Evolutionary conservation across 2,888 invertebrate species (phyloP), one percentile per base, ranked within the genome.

Genomic region (Andrena hattorfiana): DNA sequence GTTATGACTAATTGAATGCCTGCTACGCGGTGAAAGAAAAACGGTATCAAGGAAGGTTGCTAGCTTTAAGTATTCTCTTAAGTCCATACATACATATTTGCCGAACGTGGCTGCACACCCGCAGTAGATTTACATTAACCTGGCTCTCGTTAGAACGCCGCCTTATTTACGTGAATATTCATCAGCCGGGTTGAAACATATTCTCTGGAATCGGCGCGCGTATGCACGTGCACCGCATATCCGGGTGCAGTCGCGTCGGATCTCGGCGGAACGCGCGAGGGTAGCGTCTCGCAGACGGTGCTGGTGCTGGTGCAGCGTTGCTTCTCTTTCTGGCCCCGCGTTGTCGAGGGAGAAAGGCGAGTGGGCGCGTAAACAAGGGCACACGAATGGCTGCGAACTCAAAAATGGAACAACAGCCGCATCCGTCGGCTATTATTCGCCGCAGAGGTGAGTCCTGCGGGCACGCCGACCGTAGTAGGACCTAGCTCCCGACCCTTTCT

Each of bases 351-450:
- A 67, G 71, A 62, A 71, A 67, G 71, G 63, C 54, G 81, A 72
- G 54, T 35, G 70, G 56, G 59, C 62, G 77, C 88, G 81, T 81
- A 87, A 89, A 88, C 84, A 89, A 84, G 81, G 75, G 76, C 79
- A 69, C 83, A 75, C 85, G 87, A 90, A 87, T 85, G 78, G 83
- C 77, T 76, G 81, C 80, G 67, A 85, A 84, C 84, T 89, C 88
- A 89, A 92, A 92, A 92, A 90, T 89, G 88, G 87, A 90, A 91
- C 92, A 92, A 91, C 87, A 84, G 89, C 84, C 85, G 87, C 90
- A 91, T 91, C 89, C 91, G 91, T 80, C 85, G 84, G 84, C 88
- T 87, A 90, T 92, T 92, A 92, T 91, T 90, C 90, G 89, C 85
- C 85, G 63, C 81, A 74, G 81, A 87, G 89, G 84, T 81, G 87